These are phyloP conservation scores for Matsumurasca onukii DNA, from an alignment of 1,140 invertebrate species.

Conservation along the genomic window DNA sequence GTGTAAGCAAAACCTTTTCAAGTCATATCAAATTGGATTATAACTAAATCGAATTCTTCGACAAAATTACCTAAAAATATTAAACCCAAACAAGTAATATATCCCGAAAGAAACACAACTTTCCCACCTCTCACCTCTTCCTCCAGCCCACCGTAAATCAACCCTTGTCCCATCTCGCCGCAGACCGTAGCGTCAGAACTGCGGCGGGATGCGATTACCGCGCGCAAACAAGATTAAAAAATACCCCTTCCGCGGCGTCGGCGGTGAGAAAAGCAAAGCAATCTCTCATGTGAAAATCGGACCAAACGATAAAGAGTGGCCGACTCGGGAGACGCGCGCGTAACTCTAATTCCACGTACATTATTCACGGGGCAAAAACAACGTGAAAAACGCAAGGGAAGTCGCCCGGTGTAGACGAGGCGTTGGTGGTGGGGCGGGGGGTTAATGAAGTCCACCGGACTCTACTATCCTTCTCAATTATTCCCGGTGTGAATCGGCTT, in stretches of 20 bases:
- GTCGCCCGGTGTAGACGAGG: no score
- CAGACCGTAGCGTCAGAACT: not conserved
- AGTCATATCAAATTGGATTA: no score
- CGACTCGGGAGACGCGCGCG: conserved; percentile 4
- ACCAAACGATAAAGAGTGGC: conserved; percentile 26
- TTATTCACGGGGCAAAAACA: conserved; percentile 24
- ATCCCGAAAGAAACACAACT: no score
- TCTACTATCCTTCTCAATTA: conserved; percentile 31
- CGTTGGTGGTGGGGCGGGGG: not conserved
- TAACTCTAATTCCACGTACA: conserved; percentile 22
- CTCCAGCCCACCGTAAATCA: no score
- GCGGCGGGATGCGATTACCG: not conserved
- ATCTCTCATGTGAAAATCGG: conserved; percentile 24
- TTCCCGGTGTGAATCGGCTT: conserved; percentile 27
- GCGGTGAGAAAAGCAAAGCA: no score
- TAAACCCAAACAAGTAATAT: no score
- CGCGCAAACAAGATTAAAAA: conserved; percentile 21
- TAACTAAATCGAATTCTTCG: no score
- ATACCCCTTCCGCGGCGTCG: conserved; percentile 21
- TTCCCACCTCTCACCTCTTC: no score
- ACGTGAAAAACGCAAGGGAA: no score
- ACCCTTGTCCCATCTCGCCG: no score
- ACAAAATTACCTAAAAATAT: no score
- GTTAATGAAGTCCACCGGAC: conserved; percentile 11
- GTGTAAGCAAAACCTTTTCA: no score